Evolutionary conservation across 2,888 invertebrate genomes (phyloP).

Genomic region (Leptura quadrifasciata): DNA sequence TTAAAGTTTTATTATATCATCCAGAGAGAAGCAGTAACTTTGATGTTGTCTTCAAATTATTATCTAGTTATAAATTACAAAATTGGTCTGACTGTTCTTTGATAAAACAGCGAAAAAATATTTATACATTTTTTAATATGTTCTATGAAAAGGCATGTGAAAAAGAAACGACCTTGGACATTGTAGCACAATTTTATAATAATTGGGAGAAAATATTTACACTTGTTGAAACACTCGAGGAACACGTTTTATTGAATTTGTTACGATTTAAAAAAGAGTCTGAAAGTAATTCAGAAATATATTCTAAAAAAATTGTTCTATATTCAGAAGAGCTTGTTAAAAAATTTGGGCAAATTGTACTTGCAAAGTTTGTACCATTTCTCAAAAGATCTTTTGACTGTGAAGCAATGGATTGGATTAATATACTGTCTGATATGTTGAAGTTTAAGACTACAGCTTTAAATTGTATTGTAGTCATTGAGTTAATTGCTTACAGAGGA

Average conservation of each 20-base stretch:
- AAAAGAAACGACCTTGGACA: not conserved
- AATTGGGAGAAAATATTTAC: conserved; percentile 21
- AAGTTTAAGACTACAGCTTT: conserved; percentile 18
- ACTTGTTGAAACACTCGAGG: conserved; percentile 13
- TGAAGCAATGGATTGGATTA: not conserved
- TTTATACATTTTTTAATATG: not conserved
- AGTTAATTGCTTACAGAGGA: not conserved
- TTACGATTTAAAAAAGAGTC: conserved; percentile 19
- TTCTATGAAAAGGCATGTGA: conserved; percentile 3
- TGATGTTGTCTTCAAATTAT: conserved; percentile 22
- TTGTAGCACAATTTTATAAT: conserved; percentile 11
- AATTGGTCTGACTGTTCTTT: conserved; percentile 7
- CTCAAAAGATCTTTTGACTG: not conserved
- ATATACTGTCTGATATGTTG: conserved; percentile 12
- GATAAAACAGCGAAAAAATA: not conserved
- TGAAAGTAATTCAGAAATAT: not conserved
- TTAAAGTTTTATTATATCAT: conserved; percentile 18
- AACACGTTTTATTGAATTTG: conserved; percentile 23
- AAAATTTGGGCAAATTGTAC: conserved; percentile 15
- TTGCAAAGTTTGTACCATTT: conserved; percentile 12
- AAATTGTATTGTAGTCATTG: conserved; percentile 29
- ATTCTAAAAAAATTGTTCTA: conserved; percentile 25
- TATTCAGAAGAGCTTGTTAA: conserved; percentile 18
- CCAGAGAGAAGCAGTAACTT: not conserved
- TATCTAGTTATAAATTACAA: conserved; percentile 21